phyloP scores from a whole-genome alignment of 2,797 vertebrate species.

The Arremon brunneinucha region DNA sequence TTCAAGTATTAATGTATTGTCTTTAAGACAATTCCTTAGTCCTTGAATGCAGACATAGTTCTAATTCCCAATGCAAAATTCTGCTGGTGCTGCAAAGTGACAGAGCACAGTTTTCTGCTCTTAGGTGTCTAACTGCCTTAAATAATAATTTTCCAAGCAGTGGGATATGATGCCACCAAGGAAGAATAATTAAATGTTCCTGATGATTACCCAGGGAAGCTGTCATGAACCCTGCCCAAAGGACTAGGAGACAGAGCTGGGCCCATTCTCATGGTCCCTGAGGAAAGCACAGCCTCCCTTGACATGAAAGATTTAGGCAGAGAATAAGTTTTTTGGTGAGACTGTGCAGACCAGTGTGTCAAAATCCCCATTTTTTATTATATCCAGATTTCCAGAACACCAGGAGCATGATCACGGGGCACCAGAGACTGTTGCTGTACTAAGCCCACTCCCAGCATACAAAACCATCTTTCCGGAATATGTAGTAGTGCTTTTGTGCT shows the following conservation, averaged over 20 bases:
- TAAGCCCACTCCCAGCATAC: neutral
- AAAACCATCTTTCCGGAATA: neutral
- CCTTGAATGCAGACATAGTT: neutral
- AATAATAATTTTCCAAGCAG: neutral
- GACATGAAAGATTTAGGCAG: neutral
- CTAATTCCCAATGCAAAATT: neutral
- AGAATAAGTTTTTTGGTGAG: neutral
- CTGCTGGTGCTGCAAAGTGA: neutral
- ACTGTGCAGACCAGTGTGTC: neutral
- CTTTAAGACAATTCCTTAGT: neutral
- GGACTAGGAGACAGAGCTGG: neutral
- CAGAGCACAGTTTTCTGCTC: neutral
- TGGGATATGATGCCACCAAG: neutral
- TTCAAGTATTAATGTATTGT: neutral
- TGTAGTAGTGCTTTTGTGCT: neutral
- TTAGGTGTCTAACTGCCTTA: neutral
- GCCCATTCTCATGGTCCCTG: neutral
- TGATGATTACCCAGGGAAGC: neutral
- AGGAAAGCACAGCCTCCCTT: neutral
- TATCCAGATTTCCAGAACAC: neutral
- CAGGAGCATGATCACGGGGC: neutral
- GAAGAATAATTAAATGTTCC: neutral
- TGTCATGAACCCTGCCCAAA: neutral
- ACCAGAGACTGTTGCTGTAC: neutral
- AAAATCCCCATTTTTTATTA: neutral